These are phyloP conservation scores for Rhyacophila evoluta DNA, from an alignment of 2,888 invertebrate genomes.

Conservation along the genomic window DNA sequence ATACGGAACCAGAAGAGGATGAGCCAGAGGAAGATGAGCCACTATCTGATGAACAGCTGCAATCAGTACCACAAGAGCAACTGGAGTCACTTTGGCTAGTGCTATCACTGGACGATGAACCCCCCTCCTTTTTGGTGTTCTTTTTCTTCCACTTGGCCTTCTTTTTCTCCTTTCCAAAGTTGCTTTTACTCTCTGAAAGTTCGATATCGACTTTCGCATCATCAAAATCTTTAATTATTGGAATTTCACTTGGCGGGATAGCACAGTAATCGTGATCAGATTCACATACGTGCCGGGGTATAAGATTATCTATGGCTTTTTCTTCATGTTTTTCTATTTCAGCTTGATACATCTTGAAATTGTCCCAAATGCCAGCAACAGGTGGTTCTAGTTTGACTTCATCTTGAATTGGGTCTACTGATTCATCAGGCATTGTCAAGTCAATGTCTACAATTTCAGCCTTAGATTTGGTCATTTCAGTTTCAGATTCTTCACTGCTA, in stretches of 20 bases:
- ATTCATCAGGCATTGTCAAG: conserved; percentile 27
- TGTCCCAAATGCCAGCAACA: conserved; percentile 81
- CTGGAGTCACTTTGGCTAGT: conserved; percentile 83
- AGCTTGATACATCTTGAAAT: conserved; percentile 80
- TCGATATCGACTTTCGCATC: conserved; percentile 54
- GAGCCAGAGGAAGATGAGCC: conserved; percentile 75
- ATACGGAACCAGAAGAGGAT: conserved; percentile 69
- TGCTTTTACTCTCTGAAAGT: conserved; percentile 62
- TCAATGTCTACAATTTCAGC: conserved; percentile 29
- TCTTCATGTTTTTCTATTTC: conserved; percentile 73
- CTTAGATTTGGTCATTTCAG: conserved; percentile 45
- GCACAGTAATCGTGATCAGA: conserved; percentile 85
- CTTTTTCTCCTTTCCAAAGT: conserved; percentile 63
- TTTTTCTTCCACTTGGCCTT: conserved; percentile 63
- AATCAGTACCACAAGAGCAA: conserved; percentile 86
- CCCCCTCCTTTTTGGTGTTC: conserved; percentile 59
- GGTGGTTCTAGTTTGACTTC: conserved; percentile 72
- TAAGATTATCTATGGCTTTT: conserved; percentile 64
- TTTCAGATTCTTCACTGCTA: conserved; percentile 75
- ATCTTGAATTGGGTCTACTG: conserved; percentile 58
- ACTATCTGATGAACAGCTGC: conserved; percentile 82
- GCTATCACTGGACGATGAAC: conserved; percentile 80
- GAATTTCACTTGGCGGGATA: conserved; percentile 61
- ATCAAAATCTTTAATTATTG: conserved; percentile 55
- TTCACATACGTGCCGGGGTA: conserved; percentile 71